Conservation (phyloP, 1,140 invertebrate species). For the Teleogryllus occipitalis region DNA sequence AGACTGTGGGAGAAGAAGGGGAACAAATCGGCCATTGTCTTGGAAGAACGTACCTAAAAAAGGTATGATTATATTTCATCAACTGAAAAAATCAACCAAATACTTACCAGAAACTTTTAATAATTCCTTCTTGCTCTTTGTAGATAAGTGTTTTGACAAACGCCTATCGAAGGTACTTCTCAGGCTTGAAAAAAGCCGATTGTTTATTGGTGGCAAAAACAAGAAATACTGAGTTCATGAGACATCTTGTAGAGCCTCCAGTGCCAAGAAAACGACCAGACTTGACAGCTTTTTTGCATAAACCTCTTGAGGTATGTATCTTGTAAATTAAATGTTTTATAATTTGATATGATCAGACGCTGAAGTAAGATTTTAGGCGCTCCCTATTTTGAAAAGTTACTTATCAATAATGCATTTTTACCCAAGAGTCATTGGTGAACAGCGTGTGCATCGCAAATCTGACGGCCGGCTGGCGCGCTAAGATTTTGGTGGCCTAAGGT, state of each 20-base stretch:
- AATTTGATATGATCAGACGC: too few species aligned
- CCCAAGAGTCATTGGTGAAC: too few species aligned
- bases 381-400: too few species aligned
- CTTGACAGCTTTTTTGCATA: conserved; percentile 67
- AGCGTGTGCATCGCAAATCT: too few species aligned
- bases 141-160: conserved; percentile 54
- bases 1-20: conserved; percentile 53
- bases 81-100: too few species aligned
- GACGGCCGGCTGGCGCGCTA: too few species aligned
- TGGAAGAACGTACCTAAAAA: conserved; percentile 59
- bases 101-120: background rate
- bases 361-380: too few species aligned
- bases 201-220: conserved; percentile 60
- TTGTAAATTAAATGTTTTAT: too few species aligned
- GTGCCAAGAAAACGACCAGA: conserved; percentile 71
- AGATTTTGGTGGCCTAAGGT: too few species aligned
- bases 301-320: conserved; percentile 52
- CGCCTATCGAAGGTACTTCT: conserved; percentile 69
- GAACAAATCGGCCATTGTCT: conserved; percentile 55
- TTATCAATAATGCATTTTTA: too few species aligned
- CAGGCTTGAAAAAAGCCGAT: conserved; percentile 71
- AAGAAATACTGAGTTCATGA: conserved; percentile 52
- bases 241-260: conserved; percentile 64
- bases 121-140: background rate
- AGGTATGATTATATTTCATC: conserved; percentile 33